Evolutionary conservation across 2,113 vertebrate genomes (phyloP).

Genomic region (Scomber colias): DNA sequence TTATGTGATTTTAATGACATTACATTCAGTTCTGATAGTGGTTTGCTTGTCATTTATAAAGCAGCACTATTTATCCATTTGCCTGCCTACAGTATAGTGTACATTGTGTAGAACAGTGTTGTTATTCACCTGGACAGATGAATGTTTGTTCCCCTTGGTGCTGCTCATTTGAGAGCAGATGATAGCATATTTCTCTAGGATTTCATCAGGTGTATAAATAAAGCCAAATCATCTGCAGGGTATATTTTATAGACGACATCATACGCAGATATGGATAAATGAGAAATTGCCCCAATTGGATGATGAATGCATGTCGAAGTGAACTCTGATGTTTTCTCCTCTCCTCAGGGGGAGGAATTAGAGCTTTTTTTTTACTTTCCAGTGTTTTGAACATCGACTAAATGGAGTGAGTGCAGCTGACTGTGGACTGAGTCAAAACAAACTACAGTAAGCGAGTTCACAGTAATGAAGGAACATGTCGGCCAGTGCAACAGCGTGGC

Average conservation of each 20-base stretch:
- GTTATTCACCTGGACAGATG: background rate
- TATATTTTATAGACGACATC: background rate
- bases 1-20: too few relatives aligned
- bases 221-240: background rate
- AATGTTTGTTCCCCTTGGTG: background rate
- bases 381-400: slow-evolving; percentile 19
- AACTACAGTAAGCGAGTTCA: too few relatives aligned
- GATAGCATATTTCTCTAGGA: slow-evolving; percentile 29
- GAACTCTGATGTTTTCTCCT: background rate
- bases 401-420: slow-evolving; percentile 13
- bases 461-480: too few relatives aligned
- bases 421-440: too few relatives aligned
- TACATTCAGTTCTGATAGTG: too few relatives aligned
- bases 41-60: background rate
- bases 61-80: too few relatives aligned
- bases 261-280: background rate
- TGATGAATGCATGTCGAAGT: background rate
- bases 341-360: background rate
- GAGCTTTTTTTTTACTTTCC: background rate
- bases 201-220: slow-evolving; percentile 43
- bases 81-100: background rate
- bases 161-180: slow-evolving; percentile 22
- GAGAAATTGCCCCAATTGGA: background rate
- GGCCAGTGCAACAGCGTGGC: too few relatives aligned
- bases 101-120: background rate